A percentile compares a stretch with the other conserved stretches of the same genome.
phyloP scores from a whole-genome alignment of 2,797 vertebrate species.

The Tamandua tetradactyla region DNA sequence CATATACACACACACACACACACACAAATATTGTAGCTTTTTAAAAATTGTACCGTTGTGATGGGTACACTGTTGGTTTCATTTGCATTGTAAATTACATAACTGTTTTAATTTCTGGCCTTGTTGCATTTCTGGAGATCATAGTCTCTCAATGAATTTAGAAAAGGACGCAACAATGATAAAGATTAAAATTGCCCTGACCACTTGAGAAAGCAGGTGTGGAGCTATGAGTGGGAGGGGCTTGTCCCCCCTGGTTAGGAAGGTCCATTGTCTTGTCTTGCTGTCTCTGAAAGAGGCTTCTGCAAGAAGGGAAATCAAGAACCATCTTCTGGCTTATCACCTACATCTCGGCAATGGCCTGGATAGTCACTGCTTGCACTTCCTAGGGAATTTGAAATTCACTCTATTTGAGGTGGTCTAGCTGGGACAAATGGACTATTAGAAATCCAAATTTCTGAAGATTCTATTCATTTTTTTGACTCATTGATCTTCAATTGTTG shows the following conservation, averaged over 20 bases:
- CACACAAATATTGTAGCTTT: neutral
- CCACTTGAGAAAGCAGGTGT: neutral
- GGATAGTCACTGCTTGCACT: neutral
- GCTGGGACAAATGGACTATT: neutral
- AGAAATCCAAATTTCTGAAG: neutral
- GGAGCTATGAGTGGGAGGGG: fast-evolving
- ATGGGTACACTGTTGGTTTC: neutral
- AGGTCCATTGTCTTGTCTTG: too few species aligned
- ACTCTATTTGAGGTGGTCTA: neutral
- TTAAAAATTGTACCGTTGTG: neutral
- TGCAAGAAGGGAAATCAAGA: neutral
- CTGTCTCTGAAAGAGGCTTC: neutral
- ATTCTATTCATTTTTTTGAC: neutral
- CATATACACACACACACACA: constrained; percentile 39
- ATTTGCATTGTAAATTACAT: neutral
- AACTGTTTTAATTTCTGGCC: neutral
- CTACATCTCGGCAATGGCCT: too few species aligned
- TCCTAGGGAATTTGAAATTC: neutral
- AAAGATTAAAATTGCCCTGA: neutral
- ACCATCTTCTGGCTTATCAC: too few species aligned
- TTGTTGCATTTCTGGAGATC: constrained; percentile 2
- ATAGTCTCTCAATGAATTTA: neutral
- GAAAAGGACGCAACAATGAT: neutral
- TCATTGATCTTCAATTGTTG: neutral
- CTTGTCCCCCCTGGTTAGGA: neutral